Percentiles rank a stretch among this genome's conserved stretches.
phyloP scores from a whole-genome alignment of 2,888 invertebrate species.

The Cerceris rybyensis region DNA sequence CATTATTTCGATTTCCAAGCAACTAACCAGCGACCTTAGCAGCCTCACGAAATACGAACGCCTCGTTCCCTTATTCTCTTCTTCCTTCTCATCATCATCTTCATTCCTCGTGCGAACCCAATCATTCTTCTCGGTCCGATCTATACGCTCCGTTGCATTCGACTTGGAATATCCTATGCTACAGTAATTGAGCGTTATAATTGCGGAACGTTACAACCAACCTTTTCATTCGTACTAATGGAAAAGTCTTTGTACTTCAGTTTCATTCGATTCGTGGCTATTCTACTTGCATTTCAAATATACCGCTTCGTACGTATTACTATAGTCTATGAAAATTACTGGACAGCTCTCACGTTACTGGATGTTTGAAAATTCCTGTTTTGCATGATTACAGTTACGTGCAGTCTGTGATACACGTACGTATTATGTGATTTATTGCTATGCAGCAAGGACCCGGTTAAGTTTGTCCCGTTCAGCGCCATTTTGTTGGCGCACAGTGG shows the following conservation, averaged over 20 bases:
- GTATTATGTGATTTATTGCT: no score
- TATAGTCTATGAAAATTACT: no score
- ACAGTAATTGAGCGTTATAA: constrained; percentile 65
- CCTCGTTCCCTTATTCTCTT: constrained; percentile 45
- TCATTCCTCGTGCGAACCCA: constrained; percentile 72
- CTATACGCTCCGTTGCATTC: constrained; percentile 61
- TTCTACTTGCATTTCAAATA: background rate
- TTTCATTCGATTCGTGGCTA: background rate
- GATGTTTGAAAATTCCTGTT: no score
- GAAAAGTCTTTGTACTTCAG: background rate
- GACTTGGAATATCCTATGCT: constrained; percentile 65
- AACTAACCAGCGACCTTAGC: constrained; percentile 76
- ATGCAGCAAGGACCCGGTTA: no score
- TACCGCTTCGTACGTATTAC: no score
- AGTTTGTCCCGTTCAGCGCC: no score
- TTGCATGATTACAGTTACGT: no score
- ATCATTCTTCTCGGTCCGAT: constrained; percentile 64
- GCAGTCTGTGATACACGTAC: no score
- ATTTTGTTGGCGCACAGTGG: no score
- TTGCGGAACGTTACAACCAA: constrained; percentile 48
- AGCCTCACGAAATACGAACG: constrained; percentile 72
- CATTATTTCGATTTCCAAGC: constrained; percentile 79
- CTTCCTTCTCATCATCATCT: constrained; percentile 59
- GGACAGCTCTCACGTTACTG: no score
- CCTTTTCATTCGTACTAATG: constrained; percentile 22